A percentile compares a stretch with the other conserved stretches of the same genome.
Evolutionary conservation across 1,140 invertebrate species (phyloP).

Genomic region (Drosophila parvula): DNA sequence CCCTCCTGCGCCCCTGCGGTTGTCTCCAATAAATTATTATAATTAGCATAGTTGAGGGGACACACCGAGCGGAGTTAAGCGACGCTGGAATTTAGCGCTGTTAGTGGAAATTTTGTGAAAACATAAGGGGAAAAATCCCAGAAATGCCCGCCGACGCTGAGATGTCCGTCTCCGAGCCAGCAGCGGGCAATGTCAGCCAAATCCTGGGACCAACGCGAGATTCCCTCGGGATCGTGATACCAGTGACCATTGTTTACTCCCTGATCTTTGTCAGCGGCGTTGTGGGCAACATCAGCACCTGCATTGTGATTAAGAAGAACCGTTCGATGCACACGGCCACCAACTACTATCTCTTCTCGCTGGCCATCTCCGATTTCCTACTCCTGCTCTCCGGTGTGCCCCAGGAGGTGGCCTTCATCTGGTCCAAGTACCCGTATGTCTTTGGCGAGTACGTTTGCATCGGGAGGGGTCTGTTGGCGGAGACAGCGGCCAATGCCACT

Average conservation of each 20-base stretch:
- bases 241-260: conserved; percentile 92
- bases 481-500: conserved; percentile 96
- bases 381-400: conserved; percentile 92
- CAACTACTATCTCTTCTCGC: conserved; percentile 96
- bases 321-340: conserved; percentile 96
- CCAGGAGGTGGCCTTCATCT: conserved; percentile 94
- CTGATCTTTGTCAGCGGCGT: conserved; percentile 94
- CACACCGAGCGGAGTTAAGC: conserved; percentile 49
- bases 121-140: conserved; percentile 59
- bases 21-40: conserved; percentile 77
- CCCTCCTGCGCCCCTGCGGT: conserved; percentile 15
- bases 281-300: conserved; percentile 96
- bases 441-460: conserved; percentile 95
- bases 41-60: conserved; percentile 73
- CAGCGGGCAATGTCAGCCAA: conserved; percentile 12
- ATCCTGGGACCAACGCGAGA: conserved; percentile 85
- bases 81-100: conserved; percentile 54
- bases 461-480: conserved; percentile 92
- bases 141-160: conserved; percentile 1
- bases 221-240: conserved; percentile 89
- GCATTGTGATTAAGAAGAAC: conserved; percentile 95
- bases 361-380: conserved; percentile 96
- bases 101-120: conserved; percentile 76
- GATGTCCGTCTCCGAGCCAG: conserved; percentile 19
- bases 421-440: conserved; percentile 94